Conservation (phyloP, 2,113 vertebrate species). For the Otus sunia region DNA sequence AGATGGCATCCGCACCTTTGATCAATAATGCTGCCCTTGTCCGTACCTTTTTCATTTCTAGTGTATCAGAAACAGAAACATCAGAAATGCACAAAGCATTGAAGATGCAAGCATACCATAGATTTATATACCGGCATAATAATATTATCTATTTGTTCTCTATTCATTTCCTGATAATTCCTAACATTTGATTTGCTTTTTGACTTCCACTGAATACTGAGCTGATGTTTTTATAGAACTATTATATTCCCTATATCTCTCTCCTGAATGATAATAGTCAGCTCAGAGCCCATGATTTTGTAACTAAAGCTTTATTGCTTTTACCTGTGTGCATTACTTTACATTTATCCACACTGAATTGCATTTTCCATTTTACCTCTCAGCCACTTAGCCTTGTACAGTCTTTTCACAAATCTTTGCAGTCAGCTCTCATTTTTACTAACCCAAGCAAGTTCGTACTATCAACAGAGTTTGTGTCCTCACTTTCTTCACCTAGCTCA, state of each 20-base stretch:
- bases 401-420: conserved; percentile 4
- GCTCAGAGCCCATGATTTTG: not conserved
- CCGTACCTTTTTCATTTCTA: not conserved
- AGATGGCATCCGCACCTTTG: not conserved
- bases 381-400: not conserved
- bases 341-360: conserved; percentile 7
- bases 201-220: not conserved
- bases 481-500: not conserved
- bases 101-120: not conserved
- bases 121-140: not conserved
- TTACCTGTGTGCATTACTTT: conserved; percentile 17
- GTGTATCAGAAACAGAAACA: not conserved
- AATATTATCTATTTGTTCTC: not conserved
- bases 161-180: conserved; percentile 5
- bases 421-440: not conserved
- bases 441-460: not conserved
- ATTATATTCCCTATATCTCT: not conserved
- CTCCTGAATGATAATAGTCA: not conserved
- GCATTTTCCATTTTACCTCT: conserved; percentile 30
- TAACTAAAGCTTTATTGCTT: conserved; percentile 29
- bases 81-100: not conserved
- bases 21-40: not conserved
- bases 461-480: not conserved
- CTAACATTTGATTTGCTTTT: conserved; percentile 12
- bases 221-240: not conserved